Percentiles rank a stretch among this genome's conserved stretches.
Evolutionary conservation across 2,888 invertebrate genomes (phyloP).

Genomic region (Troides aeacus): DNA sequence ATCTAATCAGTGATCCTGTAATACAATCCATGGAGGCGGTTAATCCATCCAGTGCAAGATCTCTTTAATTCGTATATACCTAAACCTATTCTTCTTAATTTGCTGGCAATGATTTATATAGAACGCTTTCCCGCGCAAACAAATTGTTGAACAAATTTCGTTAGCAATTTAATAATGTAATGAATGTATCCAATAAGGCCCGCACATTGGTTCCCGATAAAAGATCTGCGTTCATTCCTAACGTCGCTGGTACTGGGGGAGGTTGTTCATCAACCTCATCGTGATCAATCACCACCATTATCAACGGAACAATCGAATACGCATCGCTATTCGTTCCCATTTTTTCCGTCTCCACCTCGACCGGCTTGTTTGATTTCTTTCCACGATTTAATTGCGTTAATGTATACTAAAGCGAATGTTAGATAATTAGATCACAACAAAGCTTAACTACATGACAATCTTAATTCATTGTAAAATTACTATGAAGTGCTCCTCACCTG

Average conservation of each 20-base stretch:
- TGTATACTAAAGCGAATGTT: neutral
- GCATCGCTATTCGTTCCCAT: slow-evolving; percentile 15
- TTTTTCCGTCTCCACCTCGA: neutral
- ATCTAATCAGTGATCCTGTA: too few relatives aligned
- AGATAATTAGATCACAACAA: too few relatives aligned
- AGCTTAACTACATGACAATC: too few relatives aligned
- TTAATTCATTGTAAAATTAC: too few relatives aligned
- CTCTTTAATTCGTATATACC: too few relatives aligned
- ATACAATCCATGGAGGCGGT: too few relatives aligned
- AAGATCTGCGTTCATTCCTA: slow-evolving; percentile 18
- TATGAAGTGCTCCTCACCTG: too few relatives aligned
- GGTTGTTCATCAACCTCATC: slow-evolving; percentile 21
- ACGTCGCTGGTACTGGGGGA: slow-evolving; percentile 4
- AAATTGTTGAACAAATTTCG: too few relatives aligned
- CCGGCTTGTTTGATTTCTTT: slow-evolving; percentile 3
- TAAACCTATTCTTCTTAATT: too few relatives aligned
- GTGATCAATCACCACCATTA: slow-evolving; percentile 22
- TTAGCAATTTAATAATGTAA: slow-evolving; percentile 13
- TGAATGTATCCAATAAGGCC: slow-evolving; percentile 21
- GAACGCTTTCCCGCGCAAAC: too few relatives aligned
- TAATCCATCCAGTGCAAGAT: too few relatives aligned
- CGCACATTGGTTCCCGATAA: slow-evolving; percentile 18
- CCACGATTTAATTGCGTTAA: slow-evolving; percentile 1
- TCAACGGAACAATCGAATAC: slow-evolving; percentile 27
- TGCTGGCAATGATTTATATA: too few relatives aligned